Conservation (phyloP, 2,888 invertebrate species). For the Cryptocephalus primarius region DNA sequence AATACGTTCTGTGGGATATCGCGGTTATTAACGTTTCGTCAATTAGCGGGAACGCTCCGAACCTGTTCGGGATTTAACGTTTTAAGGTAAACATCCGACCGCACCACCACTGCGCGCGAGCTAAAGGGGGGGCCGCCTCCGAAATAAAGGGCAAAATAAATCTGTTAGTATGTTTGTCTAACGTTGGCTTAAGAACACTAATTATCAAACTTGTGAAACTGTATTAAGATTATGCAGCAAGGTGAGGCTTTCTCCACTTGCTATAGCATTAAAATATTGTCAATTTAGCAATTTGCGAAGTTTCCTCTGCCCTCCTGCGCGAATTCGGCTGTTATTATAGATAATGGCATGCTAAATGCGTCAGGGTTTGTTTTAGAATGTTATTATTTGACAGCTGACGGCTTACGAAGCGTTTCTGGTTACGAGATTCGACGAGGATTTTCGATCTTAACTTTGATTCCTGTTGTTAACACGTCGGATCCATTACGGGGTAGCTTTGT, state of each 20-base stretch:
- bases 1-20: too few relatives aligned
- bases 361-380: conserved; percentile 33
- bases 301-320: conserved; percentile 24
- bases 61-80: too few relatives aligned
- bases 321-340: conserved; percentile 36
- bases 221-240: conserved; percentile 39
- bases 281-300: conserved; percentile 39
- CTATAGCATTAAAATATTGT: conserved; percentile 35
- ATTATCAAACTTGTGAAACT: conserved; percentile 40
- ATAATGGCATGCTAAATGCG: conserved; percentile 37
- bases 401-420: conserved; percentile 22
- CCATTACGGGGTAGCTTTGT: too few relatives aligned
- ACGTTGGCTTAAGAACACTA: conserved; percentile 39
- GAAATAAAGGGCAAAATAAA: conserved; percentile 28
- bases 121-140: too few relatives aligned
- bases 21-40: too few relatives aligned
- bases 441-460: too few relatives aligned
- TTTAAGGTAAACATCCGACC: too few relatives aligned
- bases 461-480: too few relatives aligned
- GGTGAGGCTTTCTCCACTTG: conserved; percentile 18
- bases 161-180: conserved; percentile 37
- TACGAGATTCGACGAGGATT: too few relatives aligned
- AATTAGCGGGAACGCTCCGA: too few relatives aligned
- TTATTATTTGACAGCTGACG: conserved; percentile 34
- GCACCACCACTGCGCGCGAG: too few relatives aligned